A percentile compares a stretch with the other conserved stretches of the same genome.
Conservation (phyloP, 1,140 invertebrate species). For the Ceratosolen fusciceps region DNA sequence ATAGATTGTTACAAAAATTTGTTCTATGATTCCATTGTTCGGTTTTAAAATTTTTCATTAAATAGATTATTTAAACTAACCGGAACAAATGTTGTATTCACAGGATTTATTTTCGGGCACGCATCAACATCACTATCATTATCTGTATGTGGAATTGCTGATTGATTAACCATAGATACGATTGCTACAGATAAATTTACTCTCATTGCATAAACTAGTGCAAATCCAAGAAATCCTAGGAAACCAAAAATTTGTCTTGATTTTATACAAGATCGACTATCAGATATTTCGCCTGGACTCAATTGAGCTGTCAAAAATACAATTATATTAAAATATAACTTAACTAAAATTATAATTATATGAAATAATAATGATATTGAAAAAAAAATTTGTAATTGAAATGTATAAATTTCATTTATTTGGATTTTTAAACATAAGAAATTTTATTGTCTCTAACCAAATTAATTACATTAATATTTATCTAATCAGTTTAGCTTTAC, state of each 20-base stretch:
- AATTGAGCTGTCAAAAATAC: constrained; percentile 21
- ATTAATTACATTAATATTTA: constrained; percentile 12
- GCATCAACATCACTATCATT: constrained; percentile 74
- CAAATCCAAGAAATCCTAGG: constrained; percentile 84
- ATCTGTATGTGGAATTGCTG: constrained; percentile 74
- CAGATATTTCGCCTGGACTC: constrained; percentile 51
- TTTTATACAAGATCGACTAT: constrained; percentile 79
- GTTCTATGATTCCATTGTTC: too few relatives aligned
- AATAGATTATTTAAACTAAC: constrained; percentile 65
- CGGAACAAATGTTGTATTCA: constrained; percentile 74
- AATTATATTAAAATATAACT: too few relatives aligned
- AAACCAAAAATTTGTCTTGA: constrained; percentile 83
- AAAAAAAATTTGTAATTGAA: too few relatives aligned
- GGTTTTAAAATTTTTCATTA: too few relatives aligned
- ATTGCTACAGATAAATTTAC: constrained; percentile 95
- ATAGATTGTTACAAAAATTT: too few relatives aligned
- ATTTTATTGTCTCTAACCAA: not conserved
- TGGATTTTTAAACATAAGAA: not conserved
- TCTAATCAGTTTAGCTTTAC: not conserved
- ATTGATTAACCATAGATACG: constrained; percentile 92
- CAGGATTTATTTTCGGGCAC: constrained; percentile 70
- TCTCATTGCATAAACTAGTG: constrained; percentile 90
- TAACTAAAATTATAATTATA: too few relatives aligned
- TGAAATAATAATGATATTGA: not conserved
- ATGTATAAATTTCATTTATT: not conserved